phyloP scores from a whole-genome alignment of 2,888 invertebrate species.

The Hydrotaea diabolus region DNA sequence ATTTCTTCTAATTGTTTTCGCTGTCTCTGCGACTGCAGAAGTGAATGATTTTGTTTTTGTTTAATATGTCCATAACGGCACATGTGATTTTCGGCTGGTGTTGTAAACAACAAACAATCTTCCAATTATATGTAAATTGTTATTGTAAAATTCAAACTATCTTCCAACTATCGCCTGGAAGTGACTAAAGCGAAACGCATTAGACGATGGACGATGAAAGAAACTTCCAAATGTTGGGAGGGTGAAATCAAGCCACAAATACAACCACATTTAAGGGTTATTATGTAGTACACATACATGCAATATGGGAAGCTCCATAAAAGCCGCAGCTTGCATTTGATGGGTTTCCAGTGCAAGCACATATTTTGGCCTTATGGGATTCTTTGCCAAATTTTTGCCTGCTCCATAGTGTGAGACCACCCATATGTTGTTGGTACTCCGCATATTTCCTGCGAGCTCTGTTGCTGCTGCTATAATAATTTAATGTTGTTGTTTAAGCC shows the following conservation, averaged over 20 bases:
- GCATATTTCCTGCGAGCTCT: background rate
- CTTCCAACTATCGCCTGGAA: too few relatives aligned
- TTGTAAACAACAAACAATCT: too few relatives aligned
- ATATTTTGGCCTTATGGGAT: background rate
- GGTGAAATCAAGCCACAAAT: conserved; percentile 41
- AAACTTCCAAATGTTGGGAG: too few relatives aligned
- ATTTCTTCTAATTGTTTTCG: too few relatives aligned
- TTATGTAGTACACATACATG: conserved; percentile 17
- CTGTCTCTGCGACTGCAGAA: too few relatives aligned
- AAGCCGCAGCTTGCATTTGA: background rate
- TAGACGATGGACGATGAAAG: too few relatives aligned
- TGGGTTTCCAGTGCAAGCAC: background rate
- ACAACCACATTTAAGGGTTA: conserved; percentile 41
- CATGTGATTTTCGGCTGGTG: too few relatives aligned
- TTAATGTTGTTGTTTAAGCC: conserved; percentile 9
- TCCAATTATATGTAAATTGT: too few relatives aligned
- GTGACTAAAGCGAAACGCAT: too few relatives aligned
- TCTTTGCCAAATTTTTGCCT: background rate
- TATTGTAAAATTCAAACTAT: too few relatives aligned
- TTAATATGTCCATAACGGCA: too few relatives aligned
- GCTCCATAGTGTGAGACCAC: background rate
- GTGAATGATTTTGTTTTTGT: too few relatives aligned
- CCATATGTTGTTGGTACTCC: conserved; percentile 5
- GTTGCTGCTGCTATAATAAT: conserved; percentile 2
- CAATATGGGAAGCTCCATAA: conserved; percentile 13